phyloP scores from a whole-genome alignment of 1,140 invertebrate genomes.

The Trachymyrmex septentrionalis region DNA sequence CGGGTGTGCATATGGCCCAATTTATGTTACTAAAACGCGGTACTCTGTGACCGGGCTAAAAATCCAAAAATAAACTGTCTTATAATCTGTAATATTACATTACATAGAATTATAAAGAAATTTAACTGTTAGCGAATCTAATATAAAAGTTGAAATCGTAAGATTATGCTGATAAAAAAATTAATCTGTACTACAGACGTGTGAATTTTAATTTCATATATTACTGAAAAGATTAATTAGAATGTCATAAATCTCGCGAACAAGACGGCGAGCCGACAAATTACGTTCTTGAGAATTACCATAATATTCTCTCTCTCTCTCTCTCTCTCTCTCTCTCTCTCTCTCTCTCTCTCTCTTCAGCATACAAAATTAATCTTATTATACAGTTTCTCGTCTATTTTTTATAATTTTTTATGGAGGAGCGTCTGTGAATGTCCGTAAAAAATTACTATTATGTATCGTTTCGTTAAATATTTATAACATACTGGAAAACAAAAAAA shows the following conservation, averaged over 20 bases:
- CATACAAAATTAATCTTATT: neutral
- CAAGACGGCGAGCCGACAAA: neutral
- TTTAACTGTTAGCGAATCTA: no score
- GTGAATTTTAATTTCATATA: neutral
- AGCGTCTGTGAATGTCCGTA: neutral
- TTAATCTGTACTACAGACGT: neutral
- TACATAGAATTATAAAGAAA: no score
- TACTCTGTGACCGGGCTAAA: constrained; percentile 89
- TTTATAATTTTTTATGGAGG: neutral
- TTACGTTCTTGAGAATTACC: neutral
- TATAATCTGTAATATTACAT: neutral
- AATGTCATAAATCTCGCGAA: neutral
- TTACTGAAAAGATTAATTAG: neutral
- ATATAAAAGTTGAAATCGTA: no score
- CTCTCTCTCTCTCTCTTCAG: neutral
- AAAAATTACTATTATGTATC: neutral
- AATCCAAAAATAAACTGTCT: constrained; percentile 17
- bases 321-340: neutral
- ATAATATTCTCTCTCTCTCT: neutral
- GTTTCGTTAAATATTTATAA: constrained; percentile 21
- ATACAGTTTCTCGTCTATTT: neutral
- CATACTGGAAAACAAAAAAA: constrained; percentile 2
- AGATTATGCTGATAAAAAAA: neutral
- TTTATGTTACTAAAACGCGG: constrained; percentile 88
- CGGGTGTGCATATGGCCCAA: constrained; percentile 89